Evolutionary conservation across 2,797 vertebrate genomes (phyloP), one percentile per base, ranked within the genome.

Genomic region (Centropyge bicolor): DNA sequence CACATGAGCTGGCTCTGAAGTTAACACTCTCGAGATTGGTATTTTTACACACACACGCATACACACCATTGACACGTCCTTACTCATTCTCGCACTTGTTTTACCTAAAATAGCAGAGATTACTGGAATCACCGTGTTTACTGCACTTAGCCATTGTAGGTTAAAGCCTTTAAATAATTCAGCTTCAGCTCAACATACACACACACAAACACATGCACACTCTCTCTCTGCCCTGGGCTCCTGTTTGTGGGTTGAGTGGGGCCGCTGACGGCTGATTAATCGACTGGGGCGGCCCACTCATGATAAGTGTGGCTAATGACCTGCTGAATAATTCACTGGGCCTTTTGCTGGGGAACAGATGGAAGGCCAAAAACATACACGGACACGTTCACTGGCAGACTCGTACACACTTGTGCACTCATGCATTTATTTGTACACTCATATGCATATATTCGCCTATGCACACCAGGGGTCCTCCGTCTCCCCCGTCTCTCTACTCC

Each of bases 241-340:
- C 84, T 85, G 87, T 88, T 89, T 82, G 87, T 36, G 81, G 86
- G 85, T 76, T 88, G 89, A 93, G 89, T 89, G 79, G 89, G 88
- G 86, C 87, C 77, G 88, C 91, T 94, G 92, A 93, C 82, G 87
- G 89, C 91, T 95, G 94, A 96, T 95, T 95, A 95, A 95, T 95
- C 85, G 94, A 93, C 92, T 84, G 90, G 85, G 84, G 89, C 91
- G 85, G 84, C 89, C 90, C 86, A 92, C 88, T 93, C 91, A 89
- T 91, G 93, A 91, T 95, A 95, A 95, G 92, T 95, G 92, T 94
- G 92, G 92, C 93, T 96, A 96, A 96, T 95, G 94, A 95, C 89
- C 91, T 93, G 88, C 92, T 96, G 94, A 96, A 96, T 96, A 94
- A 96, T 96, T 96, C 93, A 95, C 91, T 64, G 90, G 80, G 72